Base-by-base conservation (phyloP, 1,140 invertebrate genomes). In the Helicoverpa zea region DNA sequence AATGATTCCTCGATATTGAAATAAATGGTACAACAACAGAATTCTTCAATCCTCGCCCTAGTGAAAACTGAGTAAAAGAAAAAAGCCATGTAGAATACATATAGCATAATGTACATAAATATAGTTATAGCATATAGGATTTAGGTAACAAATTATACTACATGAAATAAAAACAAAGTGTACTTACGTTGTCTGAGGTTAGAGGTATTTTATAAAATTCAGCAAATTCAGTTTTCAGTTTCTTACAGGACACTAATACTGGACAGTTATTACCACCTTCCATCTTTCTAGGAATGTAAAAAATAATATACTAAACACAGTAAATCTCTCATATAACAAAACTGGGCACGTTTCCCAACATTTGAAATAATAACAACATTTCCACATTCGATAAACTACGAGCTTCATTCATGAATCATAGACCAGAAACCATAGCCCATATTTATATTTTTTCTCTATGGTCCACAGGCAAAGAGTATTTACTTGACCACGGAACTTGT, bases 1-100 rank as follows among this genome's bases (percentile, higher is more conserved):
- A 96, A 64, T 96, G 96, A 52, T 89, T 94, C 83, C 96, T 88
- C 11, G 96, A 96, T 86, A 96, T 95, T 0, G 87, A 82, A n/a
- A 95, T 29, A 82, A 89, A 93, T 16, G 95, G 86, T 82, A 96
- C 94, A 43, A 95, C 88, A 59, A 92, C 86, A 63, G 94, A 93
- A 77, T 95, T 96, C 7, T 90, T 87, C 16, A 88, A 84, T 14
- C 86, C 92, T 79, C 96, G 90, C 7, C 96, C 96, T 66, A 96
- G 91, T 66, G 87, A 94, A 80, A 96, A 95, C 96, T 96, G 81
- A 61, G 35, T 1, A 75, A 56, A 43, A 29, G 12, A 29, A 59
- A 23, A 2, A 11, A 14, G 11, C 9, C 18, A 10, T 58, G 10
- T 16, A 18, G 23, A 23, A 23, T 23, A 23, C 23, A 23, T 2